These are phyloP conservation scores for Corythornis leucogaster DNA, from an alignment of 2,797 vertebrate genomes.

Conservation along the genomic window DNA sequence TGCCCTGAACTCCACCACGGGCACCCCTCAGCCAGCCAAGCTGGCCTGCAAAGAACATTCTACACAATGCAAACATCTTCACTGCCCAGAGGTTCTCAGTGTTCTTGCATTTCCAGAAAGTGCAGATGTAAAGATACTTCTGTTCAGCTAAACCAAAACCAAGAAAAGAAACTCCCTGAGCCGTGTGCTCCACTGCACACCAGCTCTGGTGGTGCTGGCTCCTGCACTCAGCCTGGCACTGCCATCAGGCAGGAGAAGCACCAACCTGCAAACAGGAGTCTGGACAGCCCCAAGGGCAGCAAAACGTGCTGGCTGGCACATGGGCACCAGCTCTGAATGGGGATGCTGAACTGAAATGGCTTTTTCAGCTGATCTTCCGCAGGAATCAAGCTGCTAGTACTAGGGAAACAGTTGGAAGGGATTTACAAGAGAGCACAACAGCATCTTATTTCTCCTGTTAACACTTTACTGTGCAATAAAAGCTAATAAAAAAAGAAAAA, in stretches of 20 bases:
- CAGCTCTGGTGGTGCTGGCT: background rate
- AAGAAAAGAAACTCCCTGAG: conserved; percentile 72
- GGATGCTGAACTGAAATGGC: background rate
- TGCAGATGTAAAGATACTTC: conserved; percentile 65
- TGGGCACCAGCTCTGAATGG: background rate
- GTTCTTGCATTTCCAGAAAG: conserved; percentile 78
- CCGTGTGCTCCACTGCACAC: conserved; percentile 37
- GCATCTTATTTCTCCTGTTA: conserved; percentile 13
- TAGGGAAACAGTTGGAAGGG: background rate
- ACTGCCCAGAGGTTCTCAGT: conserved; percentile 60
- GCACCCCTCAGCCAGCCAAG: conserved; percentile 58
- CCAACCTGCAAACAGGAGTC: background rate
- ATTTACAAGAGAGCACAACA: conserved; percentile 33
- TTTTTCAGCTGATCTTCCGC: background rate
- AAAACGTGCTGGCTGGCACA: background rate
- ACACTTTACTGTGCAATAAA: background rate
- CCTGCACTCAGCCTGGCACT: background rate
- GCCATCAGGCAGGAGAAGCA: no score
- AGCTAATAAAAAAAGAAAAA: background rate
- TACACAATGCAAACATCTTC: conserved; percentile 73
- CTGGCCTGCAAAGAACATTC: conserved; percentile 28
- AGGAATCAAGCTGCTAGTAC: no score
- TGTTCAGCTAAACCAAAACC: conserved; percentile 68
- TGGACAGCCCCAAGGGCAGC: background rate
- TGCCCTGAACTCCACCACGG: conserved; percentile 34